Evolutionary conservation across 1,140 invertebrate species (phyloP).

Genomic region (Drosophila arawakana): DNA sequence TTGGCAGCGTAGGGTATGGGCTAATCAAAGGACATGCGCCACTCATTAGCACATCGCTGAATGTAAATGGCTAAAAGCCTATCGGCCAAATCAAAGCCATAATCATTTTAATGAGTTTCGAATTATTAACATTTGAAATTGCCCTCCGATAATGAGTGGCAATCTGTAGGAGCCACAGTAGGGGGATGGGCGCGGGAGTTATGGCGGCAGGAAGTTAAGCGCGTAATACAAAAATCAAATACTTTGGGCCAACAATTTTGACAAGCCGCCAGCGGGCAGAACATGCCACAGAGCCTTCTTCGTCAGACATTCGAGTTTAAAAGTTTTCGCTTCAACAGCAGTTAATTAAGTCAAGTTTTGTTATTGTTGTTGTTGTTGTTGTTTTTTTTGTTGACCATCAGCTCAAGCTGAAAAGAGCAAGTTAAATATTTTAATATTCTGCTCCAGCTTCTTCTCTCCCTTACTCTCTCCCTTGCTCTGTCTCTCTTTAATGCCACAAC

Average conservation of each 20-base stretch:
- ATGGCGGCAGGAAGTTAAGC: conserved; percentile 18
- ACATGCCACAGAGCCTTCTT: conserved; percentile 48
- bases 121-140: conserved; percentile 76
- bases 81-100: conserved; percentile 64
- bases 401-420: conserved; percentile 71
- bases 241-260: conserved; percentile 66
- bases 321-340: conserved; percentile 73
- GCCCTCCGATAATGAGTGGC: conserved; percentile 19
- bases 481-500: conserved; percentile 10
- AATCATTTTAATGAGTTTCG: conserved; percentile 78
- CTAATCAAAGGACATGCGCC: conserved; percentile 57
- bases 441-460: background rate
- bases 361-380: conserved; percentile 23
- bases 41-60: conserved; percentile 58
- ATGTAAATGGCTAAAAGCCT: conserved; percentile 35
- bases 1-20: background rate
- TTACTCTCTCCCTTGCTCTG: background rate
- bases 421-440: conserved; percentile 74
- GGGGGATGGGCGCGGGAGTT: too few species aligned
- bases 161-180: background rate
- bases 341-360: conserved; percentile 80
- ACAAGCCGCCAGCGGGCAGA: conserved; percentile 60
- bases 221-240: conserved; percentile 78
- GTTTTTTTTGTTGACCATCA: conserved; percentile 58
- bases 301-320: conserved; percentile 61